These are phyloP conservation scores for Nephrotoma flavescens DNA, from an alignment of 2,888 invertebrate genomes.

Conservation along the genomic window DNA sequence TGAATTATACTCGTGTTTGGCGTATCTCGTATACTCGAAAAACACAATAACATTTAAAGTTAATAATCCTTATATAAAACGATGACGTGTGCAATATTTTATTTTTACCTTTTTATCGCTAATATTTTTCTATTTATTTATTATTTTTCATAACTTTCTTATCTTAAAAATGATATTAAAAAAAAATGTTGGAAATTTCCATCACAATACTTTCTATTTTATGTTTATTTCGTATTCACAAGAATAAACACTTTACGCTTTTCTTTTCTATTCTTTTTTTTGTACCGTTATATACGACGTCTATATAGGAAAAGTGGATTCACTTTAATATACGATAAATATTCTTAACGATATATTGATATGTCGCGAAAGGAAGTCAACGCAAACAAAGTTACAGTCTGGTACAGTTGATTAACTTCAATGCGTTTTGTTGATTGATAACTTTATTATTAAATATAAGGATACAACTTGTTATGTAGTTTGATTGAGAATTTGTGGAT, in stretches of 20 bases:
- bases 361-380: not conserved
- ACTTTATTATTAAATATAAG: too few species aligned
- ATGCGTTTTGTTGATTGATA: too few species aligned
- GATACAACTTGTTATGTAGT: too few species aligned
- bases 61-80: not conserved
- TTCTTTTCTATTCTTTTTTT: not conserved
- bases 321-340: not conserved
- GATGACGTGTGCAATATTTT: too few species aligned
- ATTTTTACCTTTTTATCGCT: not conserved
- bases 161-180: not conserved
- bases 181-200: not conserved
- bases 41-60: not conserved
- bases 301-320: not conserved
- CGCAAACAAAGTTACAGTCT: too few species aligned
- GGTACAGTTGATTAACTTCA: too few species aligned
- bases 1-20: not conserved
- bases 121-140: not conserved
- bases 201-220: not conserved
- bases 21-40: not conserved
- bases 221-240: not conserved
- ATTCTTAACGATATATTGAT: not conserved
- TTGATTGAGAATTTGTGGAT: too few species aligned
- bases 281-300: not conserved
- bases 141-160: not conserved
- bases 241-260: not conserved